phyloP scores from a whole-genome alignment of 1,140 invertebrate species.

The Mycetomoellerius zeteki region DNA sequence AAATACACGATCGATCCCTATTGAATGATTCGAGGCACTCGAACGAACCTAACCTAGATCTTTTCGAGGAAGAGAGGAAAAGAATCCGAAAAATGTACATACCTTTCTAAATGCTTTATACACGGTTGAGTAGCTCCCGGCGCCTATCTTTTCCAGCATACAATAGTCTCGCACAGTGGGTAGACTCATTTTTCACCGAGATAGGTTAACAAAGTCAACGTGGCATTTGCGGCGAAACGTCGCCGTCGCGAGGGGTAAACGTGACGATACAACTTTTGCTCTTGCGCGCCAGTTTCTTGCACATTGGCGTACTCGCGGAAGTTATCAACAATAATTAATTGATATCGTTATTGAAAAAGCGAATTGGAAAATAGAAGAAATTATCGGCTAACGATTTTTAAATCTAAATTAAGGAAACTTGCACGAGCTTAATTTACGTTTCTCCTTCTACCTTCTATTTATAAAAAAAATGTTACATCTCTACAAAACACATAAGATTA shows the following conservation, averaged over 20 bases:
- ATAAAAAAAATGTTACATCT: background rate
- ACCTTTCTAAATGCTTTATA: conserved; percentile 95
- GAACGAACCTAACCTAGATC: conserved; percentile 1
- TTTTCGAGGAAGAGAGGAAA: background rate
- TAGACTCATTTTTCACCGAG: conserved; percentile 79
- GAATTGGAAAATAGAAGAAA: background rate
- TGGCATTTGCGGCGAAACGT: conserved; percentile 46
- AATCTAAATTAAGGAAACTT: background rate
- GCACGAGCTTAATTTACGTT: background rate
- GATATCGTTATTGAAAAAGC: background rate
- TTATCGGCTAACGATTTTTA: background rate
- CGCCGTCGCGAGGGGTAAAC: conserved; percentile 8
- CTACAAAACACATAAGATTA: background rate
- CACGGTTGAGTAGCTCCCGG: conserved; percentile 95
- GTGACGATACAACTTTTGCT: conserved; percentile 27
- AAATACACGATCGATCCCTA: background rate
- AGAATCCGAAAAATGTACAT: conserved; percentile 70
- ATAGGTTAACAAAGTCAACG: conserved; percentile 27
- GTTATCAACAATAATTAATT: background rate
- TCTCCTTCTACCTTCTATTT: background rate
- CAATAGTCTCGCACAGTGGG: conserved; percentile 90
- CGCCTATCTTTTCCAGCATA: conserved; percentile 92
- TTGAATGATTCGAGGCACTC: background rate
- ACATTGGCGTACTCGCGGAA: conserved; percentile 41
- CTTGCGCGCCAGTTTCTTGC: background rate